Conservation (phyloP, 1,140 invertebrate genomes). For the Tetragonula clypearis region DNA sequence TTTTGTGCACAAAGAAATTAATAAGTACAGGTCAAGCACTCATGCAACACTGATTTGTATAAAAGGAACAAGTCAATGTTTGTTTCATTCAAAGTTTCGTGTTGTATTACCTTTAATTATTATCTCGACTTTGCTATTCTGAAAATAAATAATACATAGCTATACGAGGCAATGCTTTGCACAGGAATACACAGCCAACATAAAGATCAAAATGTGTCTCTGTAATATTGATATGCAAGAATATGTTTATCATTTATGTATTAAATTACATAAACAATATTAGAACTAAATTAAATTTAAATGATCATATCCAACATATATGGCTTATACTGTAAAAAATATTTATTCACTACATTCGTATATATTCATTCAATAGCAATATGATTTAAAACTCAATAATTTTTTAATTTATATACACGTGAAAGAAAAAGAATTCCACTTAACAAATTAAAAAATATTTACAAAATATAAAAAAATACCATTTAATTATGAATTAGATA, state of each 20-base stretch:
- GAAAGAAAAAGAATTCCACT: slow-evolving; percentile 18
- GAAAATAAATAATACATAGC: slow-evolving; percentile 79
- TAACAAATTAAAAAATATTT: slow-evolving; percentile 23
- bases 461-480: slow-evolving; percentile 28
- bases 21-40: slow-evolving; percentile 72
- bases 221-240: slow-evolving; percentile 53
- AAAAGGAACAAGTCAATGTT: slow-evolving; percentile 75
- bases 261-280: slow-evolving; percentile 41
- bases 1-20: slow-evolving; percentile 68
- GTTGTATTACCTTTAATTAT: slow-evolving; percentile 78
- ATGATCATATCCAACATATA: not conserved
- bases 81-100: slow-evolving; percentile 75
- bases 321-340: slow-evolving; percentile 13
- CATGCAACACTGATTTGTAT: slow-evolving; percentile 78
- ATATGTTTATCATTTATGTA: slow-evolving; percentile 28
- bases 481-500: slow-evolving; percentile 42
- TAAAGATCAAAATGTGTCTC: slow-evolving; percentile 64
- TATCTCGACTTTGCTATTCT: slow-evolving; percentile 80
- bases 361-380: slow-evolving; percentile 32
- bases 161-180: slow-evolving; percentile 78
- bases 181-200: slow-evolving; percentile 72
- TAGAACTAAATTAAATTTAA: slow-evolving; percentile 3
- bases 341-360: slow-evolving; percentile 29
- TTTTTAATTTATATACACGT: slow-evolving; percentile 42
- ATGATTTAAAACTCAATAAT: slow-evolving; percentile 13